A percentile compares a stretch with the other conserved stretches of the same genome.
phyloP scores from a whole-genome alignment of 2,888 invertebrate genomes.

The Erpobdella octoculata region DNA sequence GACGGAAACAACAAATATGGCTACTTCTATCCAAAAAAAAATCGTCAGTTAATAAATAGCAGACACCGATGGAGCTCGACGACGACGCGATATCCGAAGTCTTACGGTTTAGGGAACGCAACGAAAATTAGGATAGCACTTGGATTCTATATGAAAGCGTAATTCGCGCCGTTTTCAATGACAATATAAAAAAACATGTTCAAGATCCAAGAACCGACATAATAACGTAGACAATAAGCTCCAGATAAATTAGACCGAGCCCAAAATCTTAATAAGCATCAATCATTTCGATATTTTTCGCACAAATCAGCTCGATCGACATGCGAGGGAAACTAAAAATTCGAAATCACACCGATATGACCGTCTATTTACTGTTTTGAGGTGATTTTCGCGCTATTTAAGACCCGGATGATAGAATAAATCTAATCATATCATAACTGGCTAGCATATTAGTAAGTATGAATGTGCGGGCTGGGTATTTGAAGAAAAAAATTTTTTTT shows the following conservation, averaged over 20 bases:
- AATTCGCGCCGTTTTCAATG: background rate
- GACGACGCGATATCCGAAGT: no score
- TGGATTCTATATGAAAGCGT: background rate
- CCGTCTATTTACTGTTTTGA: slow-evolving; percentile 28
- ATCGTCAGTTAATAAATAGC: no score
- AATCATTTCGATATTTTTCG: slow-evolving; percentile 18
- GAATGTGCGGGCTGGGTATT: background rate
- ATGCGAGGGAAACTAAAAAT: slow-evolving; percentile 13
- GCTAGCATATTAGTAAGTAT: background rate
- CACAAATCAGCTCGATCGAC: background rate
- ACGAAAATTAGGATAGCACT: background rate
- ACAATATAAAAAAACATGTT: slow-evolving; percentile 3
- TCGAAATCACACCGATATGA: slow-evolving; percentile 24
- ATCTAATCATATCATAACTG: slow-evolving; percentile 7
- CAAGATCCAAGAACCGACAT: background rate
- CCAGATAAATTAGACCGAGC: background rate
- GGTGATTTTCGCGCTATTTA: slow-evolving; percentile 30
- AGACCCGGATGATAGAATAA: slow-evolving; percentile 29
- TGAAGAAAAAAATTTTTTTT: background rate
- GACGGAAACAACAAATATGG: background rate
- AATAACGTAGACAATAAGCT: background rate
- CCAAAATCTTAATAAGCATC: background rate
- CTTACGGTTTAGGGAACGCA: background rate
- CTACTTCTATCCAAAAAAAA: slow-evolving; percentile 3
- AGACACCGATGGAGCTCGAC: no score